Conservation (phyloP, 2,888 invertebrate genomes). For the Lacanobia wlatinum region DNA sequence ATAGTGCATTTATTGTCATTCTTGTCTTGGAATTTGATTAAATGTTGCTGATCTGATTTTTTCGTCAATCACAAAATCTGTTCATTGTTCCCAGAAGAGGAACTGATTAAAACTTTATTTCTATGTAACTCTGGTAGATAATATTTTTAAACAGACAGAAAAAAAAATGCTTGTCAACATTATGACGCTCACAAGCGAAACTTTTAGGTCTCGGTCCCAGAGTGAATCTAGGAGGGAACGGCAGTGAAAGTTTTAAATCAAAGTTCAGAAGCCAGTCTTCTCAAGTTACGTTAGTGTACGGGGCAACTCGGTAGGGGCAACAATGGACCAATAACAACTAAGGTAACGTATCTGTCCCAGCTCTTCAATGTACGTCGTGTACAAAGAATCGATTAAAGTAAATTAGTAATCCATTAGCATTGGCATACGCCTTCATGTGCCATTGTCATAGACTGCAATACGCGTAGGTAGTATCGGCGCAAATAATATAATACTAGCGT, state of each 20-base stretch:
- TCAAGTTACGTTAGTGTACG: background rate
- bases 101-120: too few relatives aligned
- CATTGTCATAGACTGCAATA: slow-evolving; percentile 10
- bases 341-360: background rate
- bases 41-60: background rate
- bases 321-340: slow-evolving; percentile 18
- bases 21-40: background rate
- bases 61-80: background rate
- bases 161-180: too few relatives aligned
- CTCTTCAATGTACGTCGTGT: background rate
- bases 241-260: too few relatives aligned
- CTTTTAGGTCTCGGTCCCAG: too few relatives aligned
- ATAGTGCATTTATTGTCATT: background rate
- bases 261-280: background rate
- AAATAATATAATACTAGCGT: background rate
- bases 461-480: background rate
- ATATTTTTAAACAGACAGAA: too few relatives aligned
- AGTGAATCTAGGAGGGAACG: too few relatives aligned
- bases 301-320: slow-evolving; percentile 1
- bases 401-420: slow-evolving; percentile 37
- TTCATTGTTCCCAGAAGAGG: too few relatives aligned
- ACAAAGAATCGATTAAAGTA: slow-evolving; percentile 8
- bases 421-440: slow-evolving; percentile 17
- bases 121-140: too few relatives aligned
- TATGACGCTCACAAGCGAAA: too few relatives aligned